Percentiles rank a stretch among this genome's conserved stretches.
Conservation (phyloP, 2,113 vertebrate species). For the Lampris megalopsis region DNA sequence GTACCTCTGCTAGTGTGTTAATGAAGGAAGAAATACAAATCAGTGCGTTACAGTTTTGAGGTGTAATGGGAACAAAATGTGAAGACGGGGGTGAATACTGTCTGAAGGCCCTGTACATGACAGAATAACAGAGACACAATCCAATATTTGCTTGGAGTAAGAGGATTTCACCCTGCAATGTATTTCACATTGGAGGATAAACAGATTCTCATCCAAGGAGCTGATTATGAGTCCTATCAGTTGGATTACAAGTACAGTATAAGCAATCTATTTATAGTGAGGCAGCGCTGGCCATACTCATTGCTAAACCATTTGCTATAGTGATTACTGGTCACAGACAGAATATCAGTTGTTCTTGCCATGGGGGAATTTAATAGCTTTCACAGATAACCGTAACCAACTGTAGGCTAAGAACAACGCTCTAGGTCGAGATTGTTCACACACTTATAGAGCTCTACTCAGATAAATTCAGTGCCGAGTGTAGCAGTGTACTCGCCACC, state of each 20-base stretch:
- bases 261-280: not conserved
- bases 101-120: too few relatives aligned
- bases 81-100: too few relatives aligned
- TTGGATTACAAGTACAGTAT: slow-evolving; percentile 4
- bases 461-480: too few relatives aligned
- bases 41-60: too few relatives aligned
- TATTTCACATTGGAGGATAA: not conserved
- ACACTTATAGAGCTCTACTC: not conserved
- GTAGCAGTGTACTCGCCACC: too few relatives aligned
- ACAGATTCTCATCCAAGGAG: not conserved
- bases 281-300: not conserved
- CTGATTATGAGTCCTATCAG: not conserved
- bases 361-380: not conserved
- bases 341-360: not conserved
- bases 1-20: too few relatives aligned
- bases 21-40: too few relatives aligned
- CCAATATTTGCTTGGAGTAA: not conserved
- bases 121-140: not conserved
- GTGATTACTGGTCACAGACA: not conserved
- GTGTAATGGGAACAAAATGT: too few relatives aligned
- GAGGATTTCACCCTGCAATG: not conserved
- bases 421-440: not conserved
- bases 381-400: not conserved
- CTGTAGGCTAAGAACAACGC: not conserved
- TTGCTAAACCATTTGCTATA: not conserved